These are phyloP conservation scores for Graphium colonna DNA, from an alignment of 2,888 invertebrate genomes.

Conservation along the genomic window DNA sequence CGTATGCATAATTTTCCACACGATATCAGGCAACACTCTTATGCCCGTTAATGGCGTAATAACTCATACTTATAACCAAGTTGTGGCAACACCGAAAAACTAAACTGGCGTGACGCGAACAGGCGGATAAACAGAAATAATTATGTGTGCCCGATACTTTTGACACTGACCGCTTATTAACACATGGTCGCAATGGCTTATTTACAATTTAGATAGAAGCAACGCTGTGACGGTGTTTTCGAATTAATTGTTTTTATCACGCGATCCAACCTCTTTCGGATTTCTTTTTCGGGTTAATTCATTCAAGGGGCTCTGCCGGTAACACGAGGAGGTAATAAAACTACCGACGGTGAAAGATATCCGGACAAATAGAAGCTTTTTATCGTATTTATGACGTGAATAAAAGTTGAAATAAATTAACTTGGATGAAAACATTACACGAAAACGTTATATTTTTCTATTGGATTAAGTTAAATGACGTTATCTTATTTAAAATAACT, in stretches of 20 bases:
- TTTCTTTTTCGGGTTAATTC: constrained; percentile 17
- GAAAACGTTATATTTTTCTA: too few relatives aligned
- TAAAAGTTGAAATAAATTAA: background rate
- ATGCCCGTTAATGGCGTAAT: constrained; percentile 1
- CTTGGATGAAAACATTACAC: too few relatives aligned
- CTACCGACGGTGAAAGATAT: background rate
- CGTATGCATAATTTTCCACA: background rate
- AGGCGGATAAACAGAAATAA: constrained; percentile 26
- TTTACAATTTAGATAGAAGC: constrained; percentile 39
- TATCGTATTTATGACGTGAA: constrained; percentile 4
- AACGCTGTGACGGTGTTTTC: constrained; percentile 33
- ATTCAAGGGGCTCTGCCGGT: constrained; percentile 7
- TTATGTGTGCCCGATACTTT: constrained; percentile 24
- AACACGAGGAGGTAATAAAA: constrained; percentile 3
- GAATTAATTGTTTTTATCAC: constrained; percentile 59
- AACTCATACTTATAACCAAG: constrained; percentile 4
- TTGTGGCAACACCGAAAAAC: background rate
- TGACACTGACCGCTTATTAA: constrained; percentile 34
- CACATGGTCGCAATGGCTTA: constrained; percentile 33
- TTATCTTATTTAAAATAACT: too few relatives aligned
- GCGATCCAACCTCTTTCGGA: constrained; percentile 36
- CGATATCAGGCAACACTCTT: background rate
- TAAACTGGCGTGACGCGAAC: constrained; percentile 11
- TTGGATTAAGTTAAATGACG: too few relatives aligned
- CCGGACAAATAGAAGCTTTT: background rate